Evolutionary conservation across 2,888 invertebrate species (phyloP).

Genomic region (Leptopilina syphax): DNA sequence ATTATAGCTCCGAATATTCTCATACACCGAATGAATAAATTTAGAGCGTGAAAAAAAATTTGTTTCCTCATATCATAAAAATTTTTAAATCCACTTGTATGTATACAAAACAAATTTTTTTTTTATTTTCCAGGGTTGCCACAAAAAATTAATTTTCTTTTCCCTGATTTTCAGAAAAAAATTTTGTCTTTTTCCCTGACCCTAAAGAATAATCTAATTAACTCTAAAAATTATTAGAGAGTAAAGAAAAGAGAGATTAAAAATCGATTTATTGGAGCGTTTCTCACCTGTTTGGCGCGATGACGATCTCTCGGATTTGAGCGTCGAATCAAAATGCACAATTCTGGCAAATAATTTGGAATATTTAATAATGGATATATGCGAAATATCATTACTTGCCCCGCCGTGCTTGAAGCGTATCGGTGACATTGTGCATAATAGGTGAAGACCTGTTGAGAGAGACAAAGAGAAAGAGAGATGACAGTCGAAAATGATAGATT

Average conservation of each 20-base stretch:
- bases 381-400: slow-evolving; percentile 73
- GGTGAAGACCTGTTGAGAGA: slow-evolving; percentile 36
- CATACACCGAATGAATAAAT: too few species aligned
- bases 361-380: slow-evolving; percentile 73
- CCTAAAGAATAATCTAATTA: too few species aligned
- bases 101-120: too few species aligned
- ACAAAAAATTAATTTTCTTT: too few species aligned
- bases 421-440: slow-evolving; percentile 39
- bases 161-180: too few species aligned
- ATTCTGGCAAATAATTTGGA: slow-evolving; percentile 74
- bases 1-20: too few species aligned
- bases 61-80: too few species aligned
- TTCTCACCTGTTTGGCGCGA: slow-evolving; percentile 7
- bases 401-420: slow-evolving; percentile 42
- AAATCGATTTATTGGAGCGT: slow-evolving; percentile 54
- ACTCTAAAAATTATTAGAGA: too few species aligned
- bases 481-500: slow-evolving; percentile 16
- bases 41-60: too few species aligned
- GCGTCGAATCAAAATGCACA: slow-evolving; percentile 75
- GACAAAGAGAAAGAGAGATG: slow-evolving; percentile 25
- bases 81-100: too few species aligned
- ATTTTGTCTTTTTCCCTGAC: too few species aligned
- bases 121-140: too few species aligned
- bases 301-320: slow-evolving; percentile 57
- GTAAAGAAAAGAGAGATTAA: neutral